A percentile compares a stretch with the other conserved stretches of the same genome.
These are phyloP conservation scores for Oryctolagus cuniculus DNA, from an alignment of 2,113 vertebrate genomes.

Conservation along the genomic window DNA sequence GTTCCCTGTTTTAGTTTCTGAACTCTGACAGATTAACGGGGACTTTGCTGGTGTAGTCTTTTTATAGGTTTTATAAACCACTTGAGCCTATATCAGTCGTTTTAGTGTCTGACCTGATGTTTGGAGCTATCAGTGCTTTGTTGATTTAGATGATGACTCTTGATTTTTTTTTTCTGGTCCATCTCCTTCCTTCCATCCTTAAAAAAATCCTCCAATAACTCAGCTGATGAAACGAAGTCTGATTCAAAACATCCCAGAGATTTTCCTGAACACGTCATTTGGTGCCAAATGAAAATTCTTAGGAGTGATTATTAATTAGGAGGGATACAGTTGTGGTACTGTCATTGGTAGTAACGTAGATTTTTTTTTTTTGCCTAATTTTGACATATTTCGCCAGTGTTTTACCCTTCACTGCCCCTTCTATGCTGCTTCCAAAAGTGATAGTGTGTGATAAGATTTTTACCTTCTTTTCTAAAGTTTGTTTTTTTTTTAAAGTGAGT, in stretches of 20 bases:
- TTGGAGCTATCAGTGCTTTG: conserved; percentile 84
- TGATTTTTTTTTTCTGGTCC: background rate
- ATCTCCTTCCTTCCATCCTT: background rate
- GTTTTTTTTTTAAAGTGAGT: conserved; percentile 73
- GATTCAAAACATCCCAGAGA: conserved; percentile 76
- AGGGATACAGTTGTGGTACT: conserved; percentile 85
- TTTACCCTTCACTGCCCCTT: conserved; percentile 68
- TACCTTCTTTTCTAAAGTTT: conserved; percentile 42
- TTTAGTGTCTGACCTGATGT: conserved; percentile 87
- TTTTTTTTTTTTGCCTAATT: conserved; percentile 84
- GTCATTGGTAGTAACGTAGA: conserved; percentile 83
- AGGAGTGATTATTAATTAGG: conserved; percentile 86
- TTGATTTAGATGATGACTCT: conserved; percentile 83
- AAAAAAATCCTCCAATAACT: conserved; percentile 76
- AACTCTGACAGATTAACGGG: conserved; percentile 84
- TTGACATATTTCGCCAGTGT: conserved; percentile 77
- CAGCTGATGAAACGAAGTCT: conserved; percentile 80
- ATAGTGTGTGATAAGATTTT: conserved; percentile 74
- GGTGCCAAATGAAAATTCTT: conserved; percentile 89
- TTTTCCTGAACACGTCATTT: conserved; percentile 85
- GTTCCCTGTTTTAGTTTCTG: conserved; percentile 85
- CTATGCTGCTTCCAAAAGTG: conserved; percentile 72
- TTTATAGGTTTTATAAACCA: conserved; percentile 94
- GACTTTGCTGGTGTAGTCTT: conserved; percentile 90
- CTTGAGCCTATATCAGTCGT: conserved; percentile 89